Base-by-base conservation (phyloP, 37 sponge, comb jelly and placozoan genomes). In the Diacarnus erythraeanus region DNA sequence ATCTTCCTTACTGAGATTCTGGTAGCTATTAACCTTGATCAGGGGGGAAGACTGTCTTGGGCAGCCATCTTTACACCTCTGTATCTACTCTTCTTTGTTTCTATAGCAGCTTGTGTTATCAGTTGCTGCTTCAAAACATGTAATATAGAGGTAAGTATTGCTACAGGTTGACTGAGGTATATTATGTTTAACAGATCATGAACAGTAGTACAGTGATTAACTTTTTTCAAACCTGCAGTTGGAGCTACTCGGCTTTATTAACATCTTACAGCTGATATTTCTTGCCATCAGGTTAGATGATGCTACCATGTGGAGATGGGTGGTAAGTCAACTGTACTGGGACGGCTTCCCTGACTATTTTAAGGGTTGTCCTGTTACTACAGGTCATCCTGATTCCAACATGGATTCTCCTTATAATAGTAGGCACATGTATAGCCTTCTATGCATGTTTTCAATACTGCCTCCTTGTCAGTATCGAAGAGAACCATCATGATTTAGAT, bases 191-290 rank as follows among this genome's bases (percentile, higher is more conserved):
- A 25, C 9, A 27, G 5, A 10, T 68, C 38, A 68, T 34, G 18
- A 17, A 72, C 20, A 27, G 9, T 72, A 65, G 26, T 47, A 18
- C 1, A 51, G 36, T 27, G 23, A 23, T 35, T 68, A 33, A 56
- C 74, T 74, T 51, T 74, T 15, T 40, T 31, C 34, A 23, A 27
- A 25, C n/a, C n/a, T 39, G 51, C 69, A 83, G 89, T 27, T 83
- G 39, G 89, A 80, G 75, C 23, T 74, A 18, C 42, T 89, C 42
- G 64, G 58, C 1, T 80, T 92, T 57, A 34, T 80, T 0, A 77
- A 60, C 61, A 63, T 88, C 3, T n/a, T 92, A 8, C 93, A 92
- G 40, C 42, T 88, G 10, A 57, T 92, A 33, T 84, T 92, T 35
- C 67, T 92, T 2, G 89, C 82, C 8, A 25, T 88, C 3, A 63